Conservation (phyloP, 2,113 vertebrate genomes). For the Canis aureus region DNA sequence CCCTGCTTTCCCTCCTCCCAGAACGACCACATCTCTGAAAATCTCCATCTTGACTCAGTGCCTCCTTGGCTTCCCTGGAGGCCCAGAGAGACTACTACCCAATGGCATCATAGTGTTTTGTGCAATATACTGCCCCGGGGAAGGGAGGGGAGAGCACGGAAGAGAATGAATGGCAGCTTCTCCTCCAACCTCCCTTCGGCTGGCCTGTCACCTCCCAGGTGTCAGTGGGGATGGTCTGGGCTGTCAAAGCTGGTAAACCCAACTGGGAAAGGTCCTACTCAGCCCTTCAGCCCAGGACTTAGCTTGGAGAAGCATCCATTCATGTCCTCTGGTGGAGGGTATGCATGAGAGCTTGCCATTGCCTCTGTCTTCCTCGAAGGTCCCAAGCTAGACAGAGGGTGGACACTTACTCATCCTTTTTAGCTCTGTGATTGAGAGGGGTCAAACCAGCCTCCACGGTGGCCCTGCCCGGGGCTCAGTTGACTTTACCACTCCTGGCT, state of each 20-base stretch:
- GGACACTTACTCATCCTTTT: not conserved
- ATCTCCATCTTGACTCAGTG: not conserved
- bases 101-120: constrained; percentile 76
- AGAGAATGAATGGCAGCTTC: not conserved
- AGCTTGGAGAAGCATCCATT: not conserved
- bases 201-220: not conserved
- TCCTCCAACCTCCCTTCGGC: not conserved
- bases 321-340: not conserved
- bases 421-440: not conserved
- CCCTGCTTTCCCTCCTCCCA: not conserved
- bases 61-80: constrained; percentile 59
- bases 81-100: constrained; percentile 23
- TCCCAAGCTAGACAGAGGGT: not conserved
- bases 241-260: not conserved
- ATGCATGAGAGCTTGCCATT: not conserved
- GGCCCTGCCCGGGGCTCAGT: not conserved
- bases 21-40: constrained; percentile 28
- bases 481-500: not conserved
- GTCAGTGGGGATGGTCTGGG: not conserved
- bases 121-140: constrained; percentile 83
- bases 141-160: not conserved
- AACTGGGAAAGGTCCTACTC: not conserved
- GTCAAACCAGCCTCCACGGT: not conserved
- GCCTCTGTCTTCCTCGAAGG: not conserved
- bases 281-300: not conserved